phyloP scores from a whole-genome alignment of 37 sponge, comb jelly and placozoan species.

The Bolinopsis microptera region DNA sequence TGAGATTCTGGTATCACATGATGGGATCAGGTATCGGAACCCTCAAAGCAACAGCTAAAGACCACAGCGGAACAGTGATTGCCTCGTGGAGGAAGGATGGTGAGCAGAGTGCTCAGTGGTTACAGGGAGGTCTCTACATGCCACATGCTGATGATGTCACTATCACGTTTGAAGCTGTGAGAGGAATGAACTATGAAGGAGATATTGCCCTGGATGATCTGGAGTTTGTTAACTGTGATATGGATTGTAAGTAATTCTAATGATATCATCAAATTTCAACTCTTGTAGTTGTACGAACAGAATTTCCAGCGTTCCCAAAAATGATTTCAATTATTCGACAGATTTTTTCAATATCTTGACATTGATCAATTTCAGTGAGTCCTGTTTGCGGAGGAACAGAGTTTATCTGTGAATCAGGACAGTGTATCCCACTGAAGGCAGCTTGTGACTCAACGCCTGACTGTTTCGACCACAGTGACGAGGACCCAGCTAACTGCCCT shows the following conservation, averaged over 20 bases:
- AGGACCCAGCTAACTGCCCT: constrained; percentile 11
- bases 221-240: constrained; percentile 65
- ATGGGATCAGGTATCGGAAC: constrained; percentile 49
- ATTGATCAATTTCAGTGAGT: not conserved
- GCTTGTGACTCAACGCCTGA: not conserved
- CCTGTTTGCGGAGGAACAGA: not conserved
- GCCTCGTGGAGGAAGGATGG: constrained; percentile 53
- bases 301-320: no score
- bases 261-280: no score
- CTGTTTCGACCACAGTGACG: constrained; percentile 37
- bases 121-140: constrained; percentile 47
- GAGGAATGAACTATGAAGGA: constrained; percentile 33
- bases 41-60: not conserved
- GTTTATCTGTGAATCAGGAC: constrained; percentile 16
- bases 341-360: no score
- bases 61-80: not conserved
- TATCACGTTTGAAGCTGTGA: constrained; percentile 39
- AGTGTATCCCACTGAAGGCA: not conserved
- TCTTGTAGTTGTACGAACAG: no score
- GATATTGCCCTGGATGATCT: constrained; percentile 68
- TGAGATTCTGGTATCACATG: constrained; percentile 69
- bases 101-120: constrained; percentile 51
- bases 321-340: no score
- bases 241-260: constrained; percentile 21
- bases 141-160: constrained; percentile 49